Evolutionary conservation across 35 echinoderm and acorn worm species (phyloP), one percentile per base, ranked within the genome.

Genomic region (Diadema setosum): DNA sequence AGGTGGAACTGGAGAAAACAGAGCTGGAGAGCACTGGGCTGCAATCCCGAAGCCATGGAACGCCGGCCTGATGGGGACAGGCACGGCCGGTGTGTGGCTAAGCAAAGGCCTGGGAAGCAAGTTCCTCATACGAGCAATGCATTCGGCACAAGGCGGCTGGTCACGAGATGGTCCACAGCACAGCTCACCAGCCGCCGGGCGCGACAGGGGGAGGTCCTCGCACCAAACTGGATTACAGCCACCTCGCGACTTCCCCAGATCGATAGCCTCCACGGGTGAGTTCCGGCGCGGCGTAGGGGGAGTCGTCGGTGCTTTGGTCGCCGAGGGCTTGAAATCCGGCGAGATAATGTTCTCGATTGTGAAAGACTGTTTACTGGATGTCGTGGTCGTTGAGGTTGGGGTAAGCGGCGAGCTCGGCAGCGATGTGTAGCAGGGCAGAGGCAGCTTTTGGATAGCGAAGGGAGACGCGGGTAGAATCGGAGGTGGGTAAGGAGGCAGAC

Each of bases 261-360:
- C 34, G 82, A 46, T 49, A 65, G 58, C 16, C 34, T 23, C 63
- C 29, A 60, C 57, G 29, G 84, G 27, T 7, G 65, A 20, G 48
- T 78, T 83, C 27, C 49, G 65, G 20, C 50, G 25, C 56, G 59
- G 29, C n/a, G 84, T 73, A 21, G 82, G 70, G 2, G 87, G 73
- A 7, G 46, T 46, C 21, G 17, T 17, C 70, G 46, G 40, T n/a
- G 89, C 70, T 73, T 82, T 91, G 57, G 65, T 85, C 16, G 50
- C 82, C 12, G 91, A 90, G 36, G 85, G 92, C 36, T 99, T 99
- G 64, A 90, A 95, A 50, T 99, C 96, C 42, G 96, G 93, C 46
- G 93, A 91, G 48, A 99, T 99, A 30, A 99, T 99, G 46, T 99
- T 99, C 26, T 99, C 96, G 63, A 99, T 99, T 5, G 96, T 92